These are phyloP conservation scores for Cheilosia variabilis DNA, from an alignment of 2,888 invertebrate genomes.

Conservation along the genomic window DNA sequence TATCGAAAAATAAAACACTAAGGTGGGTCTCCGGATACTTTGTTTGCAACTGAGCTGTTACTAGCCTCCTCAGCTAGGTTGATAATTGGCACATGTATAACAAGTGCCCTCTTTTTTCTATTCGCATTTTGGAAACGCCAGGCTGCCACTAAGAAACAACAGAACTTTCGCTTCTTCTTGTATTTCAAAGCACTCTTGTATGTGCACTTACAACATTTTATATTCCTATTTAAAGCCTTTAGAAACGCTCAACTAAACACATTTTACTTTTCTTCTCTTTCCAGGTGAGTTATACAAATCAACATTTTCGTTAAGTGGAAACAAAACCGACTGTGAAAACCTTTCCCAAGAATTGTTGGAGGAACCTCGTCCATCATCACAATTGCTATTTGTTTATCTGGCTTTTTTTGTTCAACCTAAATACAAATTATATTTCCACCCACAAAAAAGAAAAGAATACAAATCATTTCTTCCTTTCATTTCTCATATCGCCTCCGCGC, in stretches of 20 bases:
- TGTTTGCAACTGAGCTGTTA: too few relatives aligned
- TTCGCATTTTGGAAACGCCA: too few relatives aligned
- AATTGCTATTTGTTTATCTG: constrained; percentile 48
- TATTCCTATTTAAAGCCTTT: background rate
- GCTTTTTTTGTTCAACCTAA: constrained; percentile 19
- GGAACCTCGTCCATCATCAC: constrained; percentile 57
- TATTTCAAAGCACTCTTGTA: too few relatives aligned
- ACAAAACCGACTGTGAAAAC: constrained; percentile 25
- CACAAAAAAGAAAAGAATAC: constrained; percentile 12
- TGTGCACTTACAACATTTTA: background rate
- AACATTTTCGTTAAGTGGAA: constrained; percentile 18
- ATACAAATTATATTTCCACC: constrained; percentile 29
- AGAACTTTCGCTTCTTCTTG: too few relatives aligned
- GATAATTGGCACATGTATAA: too few relatives aligned
- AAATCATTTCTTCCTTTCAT: constrained; percentile 36
- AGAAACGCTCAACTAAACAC: background rate
- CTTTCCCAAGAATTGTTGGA: constrained; percentile 24
- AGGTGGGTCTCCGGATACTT: too few relatives aligned
- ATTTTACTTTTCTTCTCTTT: constrained; percentile 28
- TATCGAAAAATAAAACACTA: too few relatives aligned
- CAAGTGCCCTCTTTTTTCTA: too few relatives aligned
- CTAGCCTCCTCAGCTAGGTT: too few relatives aligned
- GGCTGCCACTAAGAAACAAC: too few relatives aligned
- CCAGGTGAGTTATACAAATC: constrained; percentile 46
- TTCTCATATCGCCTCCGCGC: constrained; percentile 1